Evolutionary conservation across 2,888 invertebrate species (phyloP).

Genomic region (Drosophila macrospina): DNA sequence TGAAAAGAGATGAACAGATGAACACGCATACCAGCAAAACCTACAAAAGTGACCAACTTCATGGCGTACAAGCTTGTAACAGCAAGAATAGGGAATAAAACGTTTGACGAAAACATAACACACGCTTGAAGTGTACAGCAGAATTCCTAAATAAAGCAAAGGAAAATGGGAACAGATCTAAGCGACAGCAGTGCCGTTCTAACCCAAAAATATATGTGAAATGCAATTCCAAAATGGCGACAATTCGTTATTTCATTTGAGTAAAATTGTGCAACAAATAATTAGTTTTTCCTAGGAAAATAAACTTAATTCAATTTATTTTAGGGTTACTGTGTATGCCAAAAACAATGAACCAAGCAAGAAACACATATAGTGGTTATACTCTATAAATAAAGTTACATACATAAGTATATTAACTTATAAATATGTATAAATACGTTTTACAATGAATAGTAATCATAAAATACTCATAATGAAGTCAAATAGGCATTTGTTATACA

Average conservation of each 20-base stretch:
- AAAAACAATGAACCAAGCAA: constrained; percentile 36
- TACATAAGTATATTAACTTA: neutral
- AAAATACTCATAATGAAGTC: too few species aligned
- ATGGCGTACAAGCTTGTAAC: constrained; percentile 53
- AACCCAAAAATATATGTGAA: constrained; percentile 24
- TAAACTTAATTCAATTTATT: constrained; percentile 5
- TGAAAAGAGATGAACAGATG: constrained; percentile 54
- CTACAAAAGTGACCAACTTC: constrained; percentile 67
- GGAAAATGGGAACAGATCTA: constrained; percentile 33
- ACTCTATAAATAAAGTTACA: neutral
- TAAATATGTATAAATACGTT: neutral
- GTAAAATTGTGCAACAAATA: neutral
- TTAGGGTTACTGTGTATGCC: constrained; percentile 69
- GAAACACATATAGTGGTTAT: constrained; percentile 4
- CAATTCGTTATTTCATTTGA: constrained; percentile 6
- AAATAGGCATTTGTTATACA: neutral
- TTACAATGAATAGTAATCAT: too few species aligned
- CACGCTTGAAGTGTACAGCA: constrained; percentile 52
- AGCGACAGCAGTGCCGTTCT: constrained; percentile 32
- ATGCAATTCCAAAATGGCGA: constrained; percentile 59
- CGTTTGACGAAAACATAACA: constrained; percentile 73
- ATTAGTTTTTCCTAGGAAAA: constrained; percentile 11
- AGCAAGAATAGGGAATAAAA: constrained; percentile 64
- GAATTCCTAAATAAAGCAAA: constrained; percentile 36
- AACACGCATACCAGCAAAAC: constrained; percentile 31